These are phyloP conservation scores for Synanthedon tipuliformis DNA, from an alignment of 2,888 invertebrate species.

Conservation along the genomic window DNA sequence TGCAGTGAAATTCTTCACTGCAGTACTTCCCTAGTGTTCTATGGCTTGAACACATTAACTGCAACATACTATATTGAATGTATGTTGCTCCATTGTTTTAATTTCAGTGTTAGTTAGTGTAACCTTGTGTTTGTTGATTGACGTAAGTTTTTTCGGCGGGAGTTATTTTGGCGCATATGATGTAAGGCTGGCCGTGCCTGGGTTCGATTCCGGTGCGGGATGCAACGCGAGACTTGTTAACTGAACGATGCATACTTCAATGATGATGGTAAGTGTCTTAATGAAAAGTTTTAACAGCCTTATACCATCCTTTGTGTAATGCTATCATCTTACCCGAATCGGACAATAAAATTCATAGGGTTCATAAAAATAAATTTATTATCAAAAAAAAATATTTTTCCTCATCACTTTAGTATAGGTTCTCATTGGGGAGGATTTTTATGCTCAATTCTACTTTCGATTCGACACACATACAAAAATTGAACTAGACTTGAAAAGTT, in stretches of 20 bases:
- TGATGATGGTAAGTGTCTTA: slow-evolving; percentile 55
- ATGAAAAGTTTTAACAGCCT: background rate
- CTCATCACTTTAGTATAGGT: no score
- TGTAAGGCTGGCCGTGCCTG: slow-evolving; percentile 43
- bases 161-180: slow-evolving; percentile 61
- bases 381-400: no score
- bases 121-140: slow-evolving; percentile 63
- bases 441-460: no score
- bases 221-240: slow-evolving; percentile 33
- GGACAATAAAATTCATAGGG: no score
- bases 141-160: slow-evolving; percentile 42
- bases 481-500: no score
- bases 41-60: background rate
- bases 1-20: slow-evolving; percentile 24
- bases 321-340: no score
- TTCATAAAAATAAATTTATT: no score
- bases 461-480: no score
- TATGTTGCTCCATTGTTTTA: slow-evolving; percentile 17
- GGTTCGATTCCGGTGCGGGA: slow-evolving; percentile 43
- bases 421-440: no score
- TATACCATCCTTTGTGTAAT: no score
- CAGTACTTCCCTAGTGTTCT: background rate
- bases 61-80: background rate
- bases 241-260: slow-evolving; percentile 54
- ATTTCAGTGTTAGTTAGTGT: slow-evolving; percentile 41